These are phyloP conservation scores for Drosophila pandora DNA, from an alignment of 1,140 invertebrate species.

Conservation along the genomic window DNA sequence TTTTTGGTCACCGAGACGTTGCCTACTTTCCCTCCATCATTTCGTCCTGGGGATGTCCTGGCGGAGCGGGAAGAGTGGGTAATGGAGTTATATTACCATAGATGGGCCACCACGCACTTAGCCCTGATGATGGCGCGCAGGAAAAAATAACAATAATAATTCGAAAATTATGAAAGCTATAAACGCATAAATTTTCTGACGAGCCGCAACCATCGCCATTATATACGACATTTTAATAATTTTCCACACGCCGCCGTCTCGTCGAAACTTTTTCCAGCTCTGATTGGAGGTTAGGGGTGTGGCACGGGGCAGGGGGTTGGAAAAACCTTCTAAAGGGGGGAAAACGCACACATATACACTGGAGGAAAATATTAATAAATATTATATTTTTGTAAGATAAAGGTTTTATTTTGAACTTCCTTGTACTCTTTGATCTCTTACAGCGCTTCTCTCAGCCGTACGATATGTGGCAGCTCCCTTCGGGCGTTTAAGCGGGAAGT, in stretches of 20 bases:
- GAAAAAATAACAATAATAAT: slow-evolving; percentile 76
- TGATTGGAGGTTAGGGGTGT: slow-evolving; percentile 6
- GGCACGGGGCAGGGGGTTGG: slow-evolving; percentile 5
- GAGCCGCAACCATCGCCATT: slow-evolving; percentile 64
- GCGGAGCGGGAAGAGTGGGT: background rate
- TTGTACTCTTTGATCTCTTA: too few species aligned
- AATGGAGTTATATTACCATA: slow-evolving; percentile 30
- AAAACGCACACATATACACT: slow-evolving; percentile 22
- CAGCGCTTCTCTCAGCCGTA: too few species aligned
- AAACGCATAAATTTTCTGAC: slow-evolving; percentile 75
- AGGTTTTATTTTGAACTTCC: too few species aligned
- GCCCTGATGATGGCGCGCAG: slow-evolving; percentile 58
- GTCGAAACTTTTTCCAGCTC: slow-evolving; percentile 33
- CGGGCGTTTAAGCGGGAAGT: too few species aligned
- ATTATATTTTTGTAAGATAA: too few species aligned
- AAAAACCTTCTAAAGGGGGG: slow-evolving; percentile 2
- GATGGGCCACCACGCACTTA: slow-evolving; percentile 55
- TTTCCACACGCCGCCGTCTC: slow-evolving; percentile 72
- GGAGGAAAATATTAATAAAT: background rate
- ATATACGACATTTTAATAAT: slow-evolving; percentile 83
- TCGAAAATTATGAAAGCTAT: slow-evolving; percentile 81
- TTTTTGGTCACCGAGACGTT: slow-evolving; percentile 18
- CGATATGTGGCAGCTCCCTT: too few species aligned
- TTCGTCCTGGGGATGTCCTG: background rate
- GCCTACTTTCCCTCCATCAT: slow-evolving; percentile 34